Base-by-base conservation (phyloP, 1,140 invertebrate species). In the Copidosoma floridanum region DNA sequence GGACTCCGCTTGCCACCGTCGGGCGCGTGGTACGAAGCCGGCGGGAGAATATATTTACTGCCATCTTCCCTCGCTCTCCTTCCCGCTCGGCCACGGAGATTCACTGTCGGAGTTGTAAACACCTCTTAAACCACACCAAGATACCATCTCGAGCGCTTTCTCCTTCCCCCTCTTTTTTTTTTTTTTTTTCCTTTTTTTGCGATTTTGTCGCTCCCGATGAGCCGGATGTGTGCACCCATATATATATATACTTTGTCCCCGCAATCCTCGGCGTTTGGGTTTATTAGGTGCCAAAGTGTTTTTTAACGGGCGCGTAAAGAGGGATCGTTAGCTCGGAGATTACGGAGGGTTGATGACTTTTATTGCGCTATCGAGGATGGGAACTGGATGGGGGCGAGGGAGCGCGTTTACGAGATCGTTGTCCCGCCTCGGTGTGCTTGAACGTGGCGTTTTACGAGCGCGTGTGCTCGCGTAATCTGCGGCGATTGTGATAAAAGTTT, bases 41-140 rank as follows among this genome's bases (percentile, higher is more conserved):
- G 37, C 40, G 12, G 43, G 4, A 46, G 76, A 80, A 81, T 81
- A n/a, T n/a, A 81, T 81, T 81, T 81, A 80, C 78, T 76, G 76
- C 77, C 76, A 80, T 80, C 75, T 78, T 79, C 74, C 79, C 75
- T 75, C 73, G 41, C 40, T 44, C 44, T 61, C 52, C 16, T 29
- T 74, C 76, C 75, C 77, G 75, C 74, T 80, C 78, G 73, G 71
- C 76, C 75, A 73, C 75, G 78, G 47, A 62, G 77, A 80, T 79
- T 79, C 77, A 78, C 77, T 74, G 72, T 70, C 68, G 74, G 74
- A 78, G 72, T 79, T 79, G 79, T 81, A 81, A 80, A 81, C 79
- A 81, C 77, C 78, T 79, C 77, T 79, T 81, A 81, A n/a, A 81
- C 75, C 75, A 68, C 75, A 55, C 44, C 27, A 71, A 75, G 78